These are phyloP conservation scores for Heliconius melpomene DNA, from an alignment of 1,140 invertebrate species.

Conservation along the genomic window DNA sequence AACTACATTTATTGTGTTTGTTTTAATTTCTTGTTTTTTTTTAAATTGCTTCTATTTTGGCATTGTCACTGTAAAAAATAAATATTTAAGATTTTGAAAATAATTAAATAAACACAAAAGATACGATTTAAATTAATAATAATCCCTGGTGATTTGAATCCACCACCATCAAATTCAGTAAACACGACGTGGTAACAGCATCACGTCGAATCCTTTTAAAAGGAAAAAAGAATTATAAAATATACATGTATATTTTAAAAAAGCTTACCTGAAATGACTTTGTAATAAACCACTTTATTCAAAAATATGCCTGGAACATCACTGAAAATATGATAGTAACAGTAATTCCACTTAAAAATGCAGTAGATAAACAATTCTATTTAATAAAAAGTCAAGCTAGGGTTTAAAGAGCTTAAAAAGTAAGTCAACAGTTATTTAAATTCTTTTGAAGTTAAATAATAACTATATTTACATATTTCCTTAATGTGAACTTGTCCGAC, in stretches of 20 bases:
- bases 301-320: neutral
- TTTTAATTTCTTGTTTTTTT: neutral
- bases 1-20: neutral
- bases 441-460: constrained; percentile 32
- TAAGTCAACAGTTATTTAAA: constrained; percentile 33
- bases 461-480: constrained; percentile 41
- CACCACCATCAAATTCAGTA: neutral
- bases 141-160: neutral
- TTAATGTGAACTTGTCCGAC: constrained; percentile 33
- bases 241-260: neutral
- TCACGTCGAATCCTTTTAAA: neutral
- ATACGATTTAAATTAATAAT: too few relatives aligned
- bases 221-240: neutral
- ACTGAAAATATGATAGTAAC: neutral
- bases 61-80: neutral
- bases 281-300: neutral
- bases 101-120: too few relatives aligned
- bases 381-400: constrained; percentile 27
- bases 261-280: neutral
- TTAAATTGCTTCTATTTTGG: neutral
- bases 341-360: constrained; percentile 24
- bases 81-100: too few relatives aligned
- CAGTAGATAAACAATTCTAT: constrained; percentile 28
- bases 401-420: constrained; percentile 27
- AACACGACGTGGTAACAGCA: neutral